phyloP scores from a whole-genome alignment of 2,797 vertebrate genomes.

The Fringilla coelebs region DNA sequence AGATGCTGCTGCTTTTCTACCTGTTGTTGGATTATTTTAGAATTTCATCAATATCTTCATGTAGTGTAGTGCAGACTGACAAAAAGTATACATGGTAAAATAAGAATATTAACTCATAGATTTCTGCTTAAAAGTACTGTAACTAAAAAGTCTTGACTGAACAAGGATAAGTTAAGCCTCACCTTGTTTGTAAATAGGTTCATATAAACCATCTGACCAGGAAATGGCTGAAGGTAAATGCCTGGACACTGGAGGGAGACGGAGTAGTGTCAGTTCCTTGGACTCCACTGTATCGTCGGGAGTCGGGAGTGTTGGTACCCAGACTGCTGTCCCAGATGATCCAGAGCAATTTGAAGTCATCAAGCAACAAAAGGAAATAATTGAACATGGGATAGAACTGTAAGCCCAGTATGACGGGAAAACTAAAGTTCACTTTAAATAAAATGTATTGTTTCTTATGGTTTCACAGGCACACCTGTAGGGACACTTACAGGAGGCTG shows the following conservation, averaged over 20 bases:
- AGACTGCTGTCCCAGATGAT: slow-evolving; percentile 82
- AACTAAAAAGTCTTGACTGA: not conserved
- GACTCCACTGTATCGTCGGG: slow-evolving; percentile 90
- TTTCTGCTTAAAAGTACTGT: not conserved
- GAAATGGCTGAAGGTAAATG: slow-evolving; percentile 87
- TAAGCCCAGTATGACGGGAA: slow-evolving; percentile 71
- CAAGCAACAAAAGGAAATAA: slow-evolving; percentile 98
- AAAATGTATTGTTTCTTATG: not conserved
- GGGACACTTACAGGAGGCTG: not conserved
- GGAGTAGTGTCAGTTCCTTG: slow-evolving; percentile 89
- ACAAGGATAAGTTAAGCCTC: not conserved
- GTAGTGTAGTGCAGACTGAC: not conserved
- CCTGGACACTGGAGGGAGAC: slow-evolving; percentile 80
- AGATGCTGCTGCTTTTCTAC: not conserved
- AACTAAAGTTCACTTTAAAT: not conserved
- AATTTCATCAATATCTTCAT: not conserved
- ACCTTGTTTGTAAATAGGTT: slow-evolving; percentile 75
- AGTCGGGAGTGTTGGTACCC: slow-evolving; percentile 72
- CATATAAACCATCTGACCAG: slow-evolving; percentile 85
- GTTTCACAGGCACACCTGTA: not conserved
- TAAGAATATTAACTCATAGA: not conserved
- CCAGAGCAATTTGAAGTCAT: slow-evolving; percentile 97
- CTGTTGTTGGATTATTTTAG: not conserved
- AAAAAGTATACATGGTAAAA: not conserved
- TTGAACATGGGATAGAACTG: slow-evolving; percentile 95